Percentiles rank a stretch among this genome's conserved stretches.
phyloP scores from a whole-genome alignment of 30 jellyfish, hydroid and myxozoan species.

The Clytia hemisphaerica region DNA sequence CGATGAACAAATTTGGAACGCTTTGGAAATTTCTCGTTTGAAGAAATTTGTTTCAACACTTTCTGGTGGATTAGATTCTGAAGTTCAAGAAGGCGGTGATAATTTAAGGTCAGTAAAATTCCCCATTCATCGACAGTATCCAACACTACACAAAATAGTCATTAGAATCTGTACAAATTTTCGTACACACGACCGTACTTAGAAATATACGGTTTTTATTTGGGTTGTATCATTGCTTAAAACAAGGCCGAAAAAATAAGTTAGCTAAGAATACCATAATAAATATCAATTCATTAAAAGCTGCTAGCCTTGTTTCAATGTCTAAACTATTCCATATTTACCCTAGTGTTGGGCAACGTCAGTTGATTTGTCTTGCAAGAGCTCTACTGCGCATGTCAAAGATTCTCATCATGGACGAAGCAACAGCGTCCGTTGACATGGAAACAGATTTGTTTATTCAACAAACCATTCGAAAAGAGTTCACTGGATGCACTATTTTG shows the following conservation, averaged over 20 bases:
- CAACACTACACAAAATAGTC: too few relatives aligned
- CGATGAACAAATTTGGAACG: constrained; percentile 89
- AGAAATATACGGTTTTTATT: too few relatives aligned
- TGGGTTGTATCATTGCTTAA: too few relatives aligned
- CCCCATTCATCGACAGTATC: background rate
- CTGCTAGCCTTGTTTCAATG: too few relatives aligned
- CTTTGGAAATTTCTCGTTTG: constrained; percentile 76
- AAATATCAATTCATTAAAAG: too few relatives aligned
- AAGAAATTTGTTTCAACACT: constrained; percentile 39
- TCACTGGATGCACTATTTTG: constrained; percentile 71
- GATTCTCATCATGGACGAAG: constrained; percentile 88
- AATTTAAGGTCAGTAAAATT: constrained; percentile 65
- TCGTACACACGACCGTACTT: too few relatives aligned
- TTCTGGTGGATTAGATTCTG: constrained; percentile 45
- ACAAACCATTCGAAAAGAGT: constrained; percentile 80
- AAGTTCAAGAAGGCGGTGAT: constrained; percentile 86
- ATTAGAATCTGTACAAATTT: too few relatives aligned
- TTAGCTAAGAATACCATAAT: too few relatives aligned
- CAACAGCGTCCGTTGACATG: constrained; percentile 96
- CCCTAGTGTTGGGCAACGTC: constrained; percentile 94
- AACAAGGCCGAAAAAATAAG: too few relatives aligned
- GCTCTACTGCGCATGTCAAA: constrained; percentile 77
- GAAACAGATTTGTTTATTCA: constrained; percentile 93
- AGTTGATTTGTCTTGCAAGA: constrained; percentile 96
- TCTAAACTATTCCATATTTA: too few relatives aligned